Evolutionary conservation across 2,113 vertebrate genomes (phyloP).

Genomic region (Barnardius zonarius): DNA sequence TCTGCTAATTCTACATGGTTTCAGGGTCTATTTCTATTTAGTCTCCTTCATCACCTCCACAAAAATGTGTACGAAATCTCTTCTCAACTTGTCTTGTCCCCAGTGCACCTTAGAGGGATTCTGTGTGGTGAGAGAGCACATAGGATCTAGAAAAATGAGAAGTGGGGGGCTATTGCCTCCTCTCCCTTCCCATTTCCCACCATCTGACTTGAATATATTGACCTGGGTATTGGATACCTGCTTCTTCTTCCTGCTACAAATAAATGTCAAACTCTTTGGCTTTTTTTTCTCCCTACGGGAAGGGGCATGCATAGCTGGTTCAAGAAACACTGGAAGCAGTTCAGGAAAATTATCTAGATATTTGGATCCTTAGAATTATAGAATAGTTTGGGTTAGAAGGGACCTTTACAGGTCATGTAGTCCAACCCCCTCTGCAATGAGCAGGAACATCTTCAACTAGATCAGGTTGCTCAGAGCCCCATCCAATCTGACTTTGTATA

Average conservation of each 20-base stretch:
- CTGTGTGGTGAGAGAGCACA: not conserved
- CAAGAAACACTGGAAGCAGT: not conserved
- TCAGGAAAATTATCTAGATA: not conserved
- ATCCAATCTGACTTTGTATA: not conserved
- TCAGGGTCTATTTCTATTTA: not conserved
- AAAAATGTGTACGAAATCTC: not conserved
- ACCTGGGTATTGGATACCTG: not conserved
- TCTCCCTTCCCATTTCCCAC: not conserved
- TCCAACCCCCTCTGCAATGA: not conserved
- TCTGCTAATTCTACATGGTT: not conserved
- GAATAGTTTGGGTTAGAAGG: not conserved
- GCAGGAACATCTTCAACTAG: not conserved
- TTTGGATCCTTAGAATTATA: not conserved
- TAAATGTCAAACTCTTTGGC: not conserved
- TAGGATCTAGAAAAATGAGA: not conserved
- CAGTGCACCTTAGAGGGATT: not conserved
- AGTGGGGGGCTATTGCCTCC: not conserved
- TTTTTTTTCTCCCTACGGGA: not conserved
- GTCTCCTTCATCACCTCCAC: not conserved
- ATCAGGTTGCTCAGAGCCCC: not conserved
- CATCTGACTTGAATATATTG: not conserved
- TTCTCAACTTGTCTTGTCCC: not conserved
- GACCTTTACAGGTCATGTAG: not conserved
- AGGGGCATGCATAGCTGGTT: not conserved
- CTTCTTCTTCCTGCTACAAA: not conserved